Base-by-base conservation (phyloP, 2,797 vertebrate species). In the Melanotaenia maccullochi region DNA sequence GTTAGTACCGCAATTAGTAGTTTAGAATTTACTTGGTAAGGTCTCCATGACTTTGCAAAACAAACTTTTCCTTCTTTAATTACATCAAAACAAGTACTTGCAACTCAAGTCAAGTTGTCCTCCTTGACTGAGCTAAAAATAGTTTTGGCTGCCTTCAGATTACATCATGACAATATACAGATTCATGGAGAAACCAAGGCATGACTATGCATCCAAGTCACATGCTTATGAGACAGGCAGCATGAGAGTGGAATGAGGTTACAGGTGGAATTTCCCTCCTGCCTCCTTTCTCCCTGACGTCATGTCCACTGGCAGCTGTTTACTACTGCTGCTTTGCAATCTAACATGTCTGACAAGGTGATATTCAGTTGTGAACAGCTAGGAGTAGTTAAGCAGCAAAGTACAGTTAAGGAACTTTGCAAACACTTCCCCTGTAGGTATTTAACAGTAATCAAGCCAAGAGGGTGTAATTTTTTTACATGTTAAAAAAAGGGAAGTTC, bases 241-340 rank as follows among this genome's bases (percentile, higher is more conserved):
- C 79, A 73, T 64, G 68, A 68, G 68, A 78, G 73, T 47, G 57
- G 70, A 86, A 80, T 70, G 81, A 88, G 76, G 86, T 79, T 85
- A 84, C 89, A 93, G 92, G 87, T 93, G 93, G 93, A 94, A 93
- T 92, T 93, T 92, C 92, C 92, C 92, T 76, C 3, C 42, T 81
- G 81, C 90, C 90, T 63, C 75, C 71, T 90, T 89, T 87, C 88
- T 65, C 63, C 64, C 65, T 91, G 91, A 92, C 80, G 74, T 93
- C 89, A 90, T 62, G 67, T 84, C 67, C 79, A 85, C 60, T 28
- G 47, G 71, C 66, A 30, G 71, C 33, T 5, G 32, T 77, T 75
- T 20, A 33, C 67, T 68, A 60, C 66, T 58, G 44, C 80, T 59
- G 71, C 80, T 57, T 76, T 40, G 58, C 78, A 69, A 79, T 76